A percentile compares a stretch with the other conserved stretches of the same genome.
phyloP scores from a whole-genome alignment of 2,797 vertebrate species.

The Lophura swinhoii region DNA sequence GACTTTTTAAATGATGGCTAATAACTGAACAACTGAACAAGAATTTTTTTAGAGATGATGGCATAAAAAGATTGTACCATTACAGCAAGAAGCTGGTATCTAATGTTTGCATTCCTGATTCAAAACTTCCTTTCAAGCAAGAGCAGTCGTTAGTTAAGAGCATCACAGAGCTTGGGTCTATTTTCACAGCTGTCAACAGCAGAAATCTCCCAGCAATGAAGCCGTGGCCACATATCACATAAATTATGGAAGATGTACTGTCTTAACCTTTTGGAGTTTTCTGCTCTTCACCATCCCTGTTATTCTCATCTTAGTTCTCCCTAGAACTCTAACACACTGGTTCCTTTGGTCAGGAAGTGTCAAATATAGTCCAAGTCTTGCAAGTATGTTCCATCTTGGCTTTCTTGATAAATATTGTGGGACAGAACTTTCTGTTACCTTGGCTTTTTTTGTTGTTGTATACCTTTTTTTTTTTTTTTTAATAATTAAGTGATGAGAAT shows the following conservation, averaged over 20 bases:
- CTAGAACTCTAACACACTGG: background rate
- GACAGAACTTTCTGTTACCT: background rate
- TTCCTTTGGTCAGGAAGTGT: background rate
- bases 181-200: background rate
- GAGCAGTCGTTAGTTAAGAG: background rate
- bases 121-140: background rate
- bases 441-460: background rate
- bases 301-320: background rate
- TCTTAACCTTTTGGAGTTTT: background rate
- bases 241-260: background rate
- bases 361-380: background rate
- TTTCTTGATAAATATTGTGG: background rate
- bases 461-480: background rate
- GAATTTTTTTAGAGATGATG: background rate
- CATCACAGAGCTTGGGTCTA: background rate
- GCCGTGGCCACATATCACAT: background rate
- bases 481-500: constrained; percentile 16
- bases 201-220: background rate
- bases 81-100: background rate
- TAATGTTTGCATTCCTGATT: background rate
- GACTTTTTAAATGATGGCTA: background rate
- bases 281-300: background rate
- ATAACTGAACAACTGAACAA: background rate
- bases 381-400: background rate
- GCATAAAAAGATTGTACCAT: background rate